phyloP scores from a whole-genome alignment of 35 echinoderm and acorn worm species.

The Diadema setosum region DNA sequence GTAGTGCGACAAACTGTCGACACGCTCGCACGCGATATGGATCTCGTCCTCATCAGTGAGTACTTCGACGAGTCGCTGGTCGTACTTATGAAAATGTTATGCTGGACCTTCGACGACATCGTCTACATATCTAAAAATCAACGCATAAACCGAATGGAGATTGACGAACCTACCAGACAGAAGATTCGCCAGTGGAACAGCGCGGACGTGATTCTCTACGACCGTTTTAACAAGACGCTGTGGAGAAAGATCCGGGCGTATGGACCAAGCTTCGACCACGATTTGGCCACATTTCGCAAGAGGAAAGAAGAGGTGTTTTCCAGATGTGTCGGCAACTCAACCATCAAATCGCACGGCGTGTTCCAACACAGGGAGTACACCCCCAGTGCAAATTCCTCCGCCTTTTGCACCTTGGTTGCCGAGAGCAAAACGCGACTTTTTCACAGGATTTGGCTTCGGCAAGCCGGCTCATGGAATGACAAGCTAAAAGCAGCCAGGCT shows the following conservation, averaged over 20 bases:
- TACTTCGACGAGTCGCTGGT: conserved; percentile 68
- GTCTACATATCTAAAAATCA: conserved; percentile 71
- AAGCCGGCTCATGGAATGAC: not conserved
- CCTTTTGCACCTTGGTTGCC: conserved; percentile 10
- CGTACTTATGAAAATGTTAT: conserved; percentile 49
- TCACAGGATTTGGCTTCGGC: not conserved
- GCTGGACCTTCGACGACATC: conserved; percentile 69
- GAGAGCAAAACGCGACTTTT: conserved; percentile 11
- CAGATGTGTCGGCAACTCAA: conserved; percentile 31
- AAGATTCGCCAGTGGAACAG: conserved; percentile 48
- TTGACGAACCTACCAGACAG: not conserved
- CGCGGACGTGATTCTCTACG: conserved; percentile 41
- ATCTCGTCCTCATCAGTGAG: conserved; percentile 55
- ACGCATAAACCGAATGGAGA: not conserved
- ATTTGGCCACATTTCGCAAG: conserved; percentile 57
- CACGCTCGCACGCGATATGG: not conserved
- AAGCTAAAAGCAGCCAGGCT: not conserved
- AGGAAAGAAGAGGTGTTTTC: conserved; percentile 3
- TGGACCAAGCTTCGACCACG: conserved; percentile 48
- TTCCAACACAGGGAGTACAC: conserved; percentile 11
- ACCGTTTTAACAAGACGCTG: conserved; percentile 78
- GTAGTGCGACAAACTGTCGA: not conserved
- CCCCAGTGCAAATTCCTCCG: not conserved
- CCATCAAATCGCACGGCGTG: conserved; percentile 3
- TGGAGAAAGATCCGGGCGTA: conserved; percentile 77